Base-by-base conservation (phyloP, 2,888 invertebrate species). In the Watsonalla cultraria region DNA sequence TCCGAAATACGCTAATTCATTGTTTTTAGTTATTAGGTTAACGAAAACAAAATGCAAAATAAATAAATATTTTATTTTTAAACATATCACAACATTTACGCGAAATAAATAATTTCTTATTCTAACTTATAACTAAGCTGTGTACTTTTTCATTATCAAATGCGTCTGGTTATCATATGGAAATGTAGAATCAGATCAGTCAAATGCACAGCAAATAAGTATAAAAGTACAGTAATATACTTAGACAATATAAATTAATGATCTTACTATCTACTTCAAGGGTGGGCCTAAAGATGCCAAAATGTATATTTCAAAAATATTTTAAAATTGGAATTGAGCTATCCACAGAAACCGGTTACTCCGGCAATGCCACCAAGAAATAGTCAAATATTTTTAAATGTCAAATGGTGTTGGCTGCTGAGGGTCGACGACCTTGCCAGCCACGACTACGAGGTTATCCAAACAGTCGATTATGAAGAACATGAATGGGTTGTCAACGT, bases 391-490 rank as follows among this genome's bases (percentile, higher is more conserved):
- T 47, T 15, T 62, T 72, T 66, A 80, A 66, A 77, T 67, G 58
- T 80, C 80, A 52, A 79, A 79, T 0, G 82, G 78, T 9, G 78
- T 68, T 0, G 76, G 77, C 54, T 77, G 74, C 55, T 86, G 79
- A 0, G 93, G 93, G 55, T 92, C 87, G 15, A 82, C 84, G 46
- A 93, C 80, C 70, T 93, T 93, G 46, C 93, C 93, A 2, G 93
- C 92, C 33, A 92, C 92, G 2, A 94, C 88, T 0, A 93, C 89
- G 24, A 93, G 85, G 56, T 93, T 90, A 60, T 92, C 92, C 50
- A 91, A 74, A 37, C 86, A 86, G 60, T 94, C 93, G 47, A 92
- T 72, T 24, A 94, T 92, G 72, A 92, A 94, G 80, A 93, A 94
- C 54, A 93, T 78, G 79, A 94, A 94, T 0, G 94, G 93, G 52